Conservation (phyloP, 2,113 vertebrate genomes). For the Microtus oregoni region DNA sequence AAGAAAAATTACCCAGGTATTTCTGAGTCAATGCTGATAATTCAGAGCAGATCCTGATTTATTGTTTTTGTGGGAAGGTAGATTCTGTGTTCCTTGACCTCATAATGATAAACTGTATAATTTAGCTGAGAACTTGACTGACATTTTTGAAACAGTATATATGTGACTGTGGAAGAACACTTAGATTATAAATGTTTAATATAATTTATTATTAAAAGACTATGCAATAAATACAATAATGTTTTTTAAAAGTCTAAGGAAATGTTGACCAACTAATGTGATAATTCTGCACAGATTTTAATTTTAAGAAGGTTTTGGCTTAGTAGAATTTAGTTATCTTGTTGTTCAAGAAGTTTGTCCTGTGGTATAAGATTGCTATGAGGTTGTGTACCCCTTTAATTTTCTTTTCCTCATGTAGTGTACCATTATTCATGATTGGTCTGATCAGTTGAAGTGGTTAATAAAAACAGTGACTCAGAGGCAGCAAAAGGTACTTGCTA, state of each 20-base stretch:
- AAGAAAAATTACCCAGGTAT: neutral
- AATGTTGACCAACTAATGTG: neutral
- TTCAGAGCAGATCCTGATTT: neutral
- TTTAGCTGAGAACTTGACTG: neutral
- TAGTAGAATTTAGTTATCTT: neutral
- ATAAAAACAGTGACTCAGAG: neutral
- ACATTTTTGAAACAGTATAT: neutral
- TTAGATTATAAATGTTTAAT: neutral
- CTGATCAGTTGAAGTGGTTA: neutral
- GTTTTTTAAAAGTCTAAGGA: neutral
- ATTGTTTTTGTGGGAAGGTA: neutral
- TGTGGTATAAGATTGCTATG: neutral
- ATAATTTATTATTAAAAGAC: neutral
- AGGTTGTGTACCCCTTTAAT: neutral
- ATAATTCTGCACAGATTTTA: neutral
- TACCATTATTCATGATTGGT: neutral
- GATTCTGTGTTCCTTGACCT: neutral
- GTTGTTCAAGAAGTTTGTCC: neutral
- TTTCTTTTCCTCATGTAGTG: neutral
- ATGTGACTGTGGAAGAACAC: neutral
- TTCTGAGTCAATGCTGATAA: neutral
- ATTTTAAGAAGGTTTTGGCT: conserved; percentile 11
- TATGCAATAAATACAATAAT: no score
- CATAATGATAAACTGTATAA: neutral
- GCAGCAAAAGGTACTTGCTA: neutral